Evolutionary conservation across 2,888 invertebrate genomes (phyloP), one percentile per base, ranked within the genome.

Genomic region (Drosophila atripex): DNA sequence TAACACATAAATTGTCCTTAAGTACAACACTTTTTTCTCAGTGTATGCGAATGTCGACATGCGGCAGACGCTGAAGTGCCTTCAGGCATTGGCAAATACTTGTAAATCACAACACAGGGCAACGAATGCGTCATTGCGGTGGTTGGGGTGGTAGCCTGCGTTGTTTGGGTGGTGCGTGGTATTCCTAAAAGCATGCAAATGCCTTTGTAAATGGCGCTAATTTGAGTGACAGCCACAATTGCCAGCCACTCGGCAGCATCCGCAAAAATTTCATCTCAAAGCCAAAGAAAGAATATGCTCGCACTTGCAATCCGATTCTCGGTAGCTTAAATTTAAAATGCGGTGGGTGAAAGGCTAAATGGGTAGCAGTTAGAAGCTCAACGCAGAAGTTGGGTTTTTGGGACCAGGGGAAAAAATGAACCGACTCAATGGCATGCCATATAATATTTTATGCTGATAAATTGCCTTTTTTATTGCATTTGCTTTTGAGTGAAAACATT

Each of bases 361-460:
- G 86, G 78, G 55, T 49, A 65, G 64, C 58, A 66, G 58, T 55
- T 65, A 43, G 55, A 18, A 57, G 51, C 54, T 43, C 21, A 61
- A 52, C 18, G 47, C 12, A 30, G 47, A 23, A 39, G 47, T 30
- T 41, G 47, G 63, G 47, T 28, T 61, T 46, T 14, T 45, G 35
- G 35, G 0, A 23, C 28, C 14, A 43, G 5, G n/a, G 28, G 63
- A 78, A 85, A 79, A 83, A 86, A 80, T 72, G 87, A 87, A 82
- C 72, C 76, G 69, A 73, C 87, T 88, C 82, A 83, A 83, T 86
- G 85, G 88, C 85, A 74, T 88, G 87, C 85, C 87, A 86, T 87
- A 88, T 88, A 88, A 85, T 85, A 85, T 85, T 85, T 85, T 85
- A 85, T 85, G 86, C 84, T 85, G 85, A 85, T 86, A 85, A 85